phyloP scores from a whole-genome alignment of 2,113 vertebrate species.

The Saccopteryx bilineata region DNA sequence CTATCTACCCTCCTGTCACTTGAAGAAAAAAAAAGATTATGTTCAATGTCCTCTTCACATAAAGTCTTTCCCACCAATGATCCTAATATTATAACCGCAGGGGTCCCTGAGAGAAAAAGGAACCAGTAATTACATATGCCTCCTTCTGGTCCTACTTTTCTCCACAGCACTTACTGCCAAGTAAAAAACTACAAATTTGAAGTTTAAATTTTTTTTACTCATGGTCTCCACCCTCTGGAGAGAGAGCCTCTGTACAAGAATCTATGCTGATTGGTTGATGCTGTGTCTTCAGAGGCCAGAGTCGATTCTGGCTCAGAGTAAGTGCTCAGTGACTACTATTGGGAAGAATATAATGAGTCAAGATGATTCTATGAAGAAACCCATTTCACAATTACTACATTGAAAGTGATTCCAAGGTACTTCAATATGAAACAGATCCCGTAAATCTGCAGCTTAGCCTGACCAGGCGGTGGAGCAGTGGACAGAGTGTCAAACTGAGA shows the following conservation, averaged over 20 bases:
- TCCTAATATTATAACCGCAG: background rate
- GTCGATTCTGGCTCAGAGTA: background rate
- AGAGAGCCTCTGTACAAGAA: background rate
- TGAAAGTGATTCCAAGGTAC: background rate
- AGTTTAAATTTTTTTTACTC: no score
- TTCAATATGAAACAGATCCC: background rate
- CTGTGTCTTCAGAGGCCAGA: background rate
- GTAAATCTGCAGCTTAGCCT: background rate
- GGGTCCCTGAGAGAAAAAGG: background rate
- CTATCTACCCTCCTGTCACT: no score
- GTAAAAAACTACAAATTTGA: background rate
- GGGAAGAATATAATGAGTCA: background rate
- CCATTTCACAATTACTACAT: background rate
- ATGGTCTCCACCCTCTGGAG: background rate
- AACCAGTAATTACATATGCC: no score
- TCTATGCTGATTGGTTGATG: background rate
- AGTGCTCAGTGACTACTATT: background rate
- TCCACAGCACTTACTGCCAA: background rate
- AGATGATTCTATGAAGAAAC: background rate
- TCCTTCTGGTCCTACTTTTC: background rate
- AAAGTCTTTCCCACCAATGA: background rate
- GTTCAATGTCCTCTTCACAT: background rate
- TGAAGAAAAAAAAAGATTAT: no score
- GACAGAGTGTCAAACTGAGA: no score
- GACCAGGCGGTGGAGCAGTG: no score